Evolutionary conservation across 1,140 invertebrate species (phyloP).

Genomic region (Zelostemma sp.): DNA sequence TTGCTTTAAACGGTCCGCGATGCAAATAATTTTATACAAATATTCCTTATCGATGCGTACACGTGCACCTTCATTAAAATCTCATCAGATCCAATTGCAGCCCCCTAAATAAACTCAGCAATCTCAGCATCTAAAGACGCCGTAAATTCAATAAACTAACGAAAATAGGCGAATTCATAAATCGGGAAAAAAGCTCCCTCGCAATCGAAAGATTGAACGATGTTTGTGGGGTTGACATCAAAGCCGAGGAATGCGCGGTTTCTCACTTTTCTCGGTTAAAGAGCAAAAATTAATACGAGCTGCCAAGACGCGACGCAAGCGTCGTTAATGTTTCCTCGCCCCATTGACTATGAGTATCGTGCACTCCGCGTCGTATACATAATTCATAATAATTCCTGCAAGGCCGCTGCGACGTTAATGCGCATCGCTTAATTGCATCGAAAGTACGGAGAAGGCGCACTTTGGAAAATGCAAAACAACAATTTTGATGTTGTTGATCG

Average conservation of each 20-base stretch:
- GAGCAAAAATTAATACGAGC: constrained; percentile 38
- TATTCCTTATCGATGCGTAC: too few relatives aligned
- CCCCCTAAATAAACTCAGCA: too few relatives aligned
- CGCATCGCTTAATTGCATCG: constrained; percentile 29
- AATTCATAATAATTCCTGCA: constrained; percentile 37
- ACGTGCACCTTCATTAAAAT: too few relatives aligned
- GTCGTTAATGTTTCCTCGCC: constrained; percentile 32
- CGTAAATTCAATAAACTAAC: too few relatives aligned
- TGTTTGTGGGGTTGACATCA: not conserved
- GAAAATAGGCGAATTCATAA: not conserved
- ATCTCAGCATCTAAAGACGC: too few relatives aligned
- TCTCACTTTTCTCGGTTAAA: constrained; percentile 30
- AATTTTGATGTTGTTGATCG: too few relatives aligned
- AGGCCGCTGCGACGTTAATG: constrained; percentile 29
- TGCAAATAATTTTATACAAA: too few relatives aligned
- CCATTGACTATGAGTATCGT: constrained; percentile 17
- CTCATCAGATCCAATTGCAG: too few relatives aligned
- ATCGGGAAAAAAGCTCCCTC: not conserved
- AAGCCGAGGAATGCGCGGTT: constrained; percentile 12
- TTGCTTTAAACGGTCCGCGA: too few relatives aligned
- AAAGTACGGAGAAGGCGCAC: constrained; percentile 30
- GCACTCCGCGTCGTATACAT: constrained; percentile 39
- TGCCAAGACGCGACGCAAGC: constrained; percentile 25
- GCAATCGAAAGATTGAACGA: not conserved
- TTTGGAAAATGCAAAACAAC: constrained; percentile 20